Percentiles rank a stretch among this genome's conserved stretches.
Evolutionary conservation across 2,113 vertebrate species (phyloP).

Genomic region (Hydrolagus affinis): DNA sequence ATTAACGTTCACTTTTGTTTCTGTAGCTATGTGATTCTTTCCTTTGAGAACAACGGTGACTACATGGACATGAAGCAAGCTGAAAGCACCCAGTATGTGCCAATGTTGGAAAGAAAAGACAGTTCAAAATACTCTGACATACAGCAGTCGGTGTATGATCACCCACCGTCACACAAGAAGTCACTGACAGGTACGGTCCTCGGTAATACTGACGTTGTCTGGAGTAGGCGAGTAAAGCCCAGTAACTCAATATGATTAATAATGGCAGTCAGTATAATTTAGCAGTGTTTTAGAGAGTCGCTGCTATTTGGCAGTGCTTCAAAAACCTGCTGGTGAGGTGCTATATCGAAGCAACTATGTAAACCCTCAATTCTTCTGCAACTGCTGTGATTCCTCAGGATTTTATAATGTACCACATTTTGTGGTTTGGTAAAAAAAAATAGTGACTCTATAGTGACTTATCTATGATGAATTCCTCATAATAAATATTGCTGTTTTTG

Average conservation of each 20-base stretch:
- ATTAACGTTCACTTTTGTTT: conserved; percentile 33
- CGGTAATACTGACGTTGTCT: background rate
- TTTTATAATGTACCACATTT: no score
- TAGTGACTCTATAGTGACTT: no score
- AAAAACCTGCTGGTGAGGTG: background rate
- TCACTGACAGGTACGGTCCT: conserved; percentile 59
- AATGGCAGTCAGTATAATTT: background rate
- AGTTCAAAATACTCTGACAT: conserved; percentile 82
- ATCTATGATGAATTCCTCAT: no score
- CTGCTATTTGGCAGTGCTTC: background rate
- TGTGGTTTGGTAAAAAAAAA: no score
- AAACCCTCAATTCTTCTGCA: no score
- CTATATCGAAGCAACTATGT: background rate
- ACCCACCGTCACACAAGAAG: conserved; percentile 82
- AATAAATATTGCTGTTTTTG: no score
- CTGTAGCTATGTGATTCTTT: conserved; percentile 89
- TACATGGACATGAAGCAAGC: conserved; percentile 99
- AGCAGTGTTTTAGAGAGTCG: background rate
- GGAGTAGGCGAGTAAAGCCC: background rate
- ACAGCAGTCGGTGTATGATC: conserved; percentile 78
- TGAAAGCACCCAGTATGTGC: conserved; percentile 87
- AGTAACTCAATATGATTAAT: no score
- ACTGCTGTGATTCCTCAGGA: no score
- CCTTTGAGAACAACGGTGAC: conserved; percentile 88
- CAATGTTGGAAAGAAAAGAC: conserved; percentile 88